phyloP scores from a whole-genome alignment of 2,888 invertebrate species.

The Lypha dubia region DNA sequence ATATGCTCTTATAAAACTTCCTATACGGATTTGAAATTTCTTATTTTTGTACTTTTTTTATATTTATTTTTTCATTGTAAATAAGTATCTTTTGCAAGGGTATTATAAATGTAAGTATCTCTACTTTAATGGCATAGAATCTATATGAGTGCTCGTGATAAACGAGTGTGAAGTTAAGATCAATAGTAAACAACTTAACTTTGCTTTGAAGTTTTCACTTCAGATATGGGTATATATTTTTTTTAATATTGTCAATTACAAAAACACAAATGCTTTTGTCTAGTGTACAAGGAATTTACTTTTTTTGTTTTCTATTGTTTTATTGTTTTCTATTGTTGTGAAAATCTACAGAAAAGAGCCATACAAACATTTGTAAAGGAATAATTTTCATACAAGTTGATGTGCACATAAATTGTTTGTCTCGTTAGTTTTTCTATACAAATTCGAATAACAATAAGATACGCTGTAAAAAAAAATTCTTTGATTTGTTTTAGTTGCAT shows the following conservation, averaged over 20 bases:
- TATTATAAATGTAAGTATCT: slow-evolving; percentile 40
- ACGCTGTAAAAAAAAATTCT: not conserved
- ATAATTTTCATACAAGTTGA: not conserved
- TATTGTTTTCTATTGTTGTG: slow-evolving; percentile 15
- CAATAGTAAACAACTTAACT: slow-evolving; percentile 63
- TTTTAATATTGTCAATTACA: slow-evolving; percentile 47
- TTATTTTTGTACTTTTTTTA: too few species aligned
- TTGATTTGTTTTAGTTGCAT: slow-evolving; percentile 21
- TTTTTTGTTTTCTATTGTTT: slow-evolving; percentile 7
- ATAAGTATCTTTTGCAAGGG: slow-evolving; percentile 6
- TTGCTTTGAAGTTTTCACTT: slow-evolving; percentile 62
- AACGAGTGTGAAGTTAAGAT: slow-evolving; percentile 31
- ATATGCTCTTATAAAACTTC: not conserved
- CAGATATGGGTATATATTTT: too few species aligned
- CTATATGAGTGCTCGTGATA: not conserved
- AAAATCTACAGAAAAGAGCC: not conserved
- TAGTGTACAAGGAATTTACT: slow-evolving; percentile 17
- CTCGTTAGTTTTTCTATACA: not conserved
- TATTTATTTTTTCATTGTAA: slow-evolving; percentile 10
- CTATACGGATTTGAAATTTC: not conserved
- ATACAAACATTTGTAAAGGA: slow-evolving; percentile 20
- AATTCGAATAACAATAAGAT: slow-evolving; percentile 16
- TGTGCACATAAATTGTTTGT: slow-evolving; percentile 26
- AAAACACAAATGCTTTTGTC: not conserved
- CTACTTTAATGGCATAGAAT: not conserved